phyloP scores from a whole-genome alignment of 1,140 invertebrate species.

The Drosophila mojavensis region DNA sequence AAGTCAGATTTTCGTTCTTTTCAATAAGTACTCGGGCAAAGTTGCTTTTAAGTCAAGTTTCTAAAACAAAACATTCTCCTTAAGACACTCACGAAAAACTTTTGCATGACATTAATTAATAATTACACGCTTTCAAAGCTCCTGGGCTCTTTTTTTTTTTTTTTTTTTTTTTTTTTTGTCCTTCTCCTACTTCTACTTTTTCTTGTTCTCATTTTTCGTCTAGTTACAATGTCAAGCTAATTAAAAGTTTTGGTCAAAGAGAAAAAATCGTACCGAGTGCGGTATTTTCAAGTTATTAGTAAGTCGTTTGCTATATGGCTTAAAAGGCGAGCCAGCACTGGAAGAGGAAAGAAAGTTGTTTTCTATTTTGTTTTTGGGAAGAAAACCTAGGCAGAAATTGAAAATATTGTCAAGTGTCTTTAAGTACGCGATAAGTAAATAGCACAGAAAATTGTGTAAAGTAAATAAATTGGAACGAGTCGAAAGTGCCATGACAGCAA shows the following conservation, averaged over 20 bases:
- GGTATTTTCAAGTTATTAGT: conserved; percentile 67
- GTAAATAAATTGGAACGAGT: conserved; percentile 15
- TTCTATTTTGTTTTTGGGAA: too few relatives aligned
- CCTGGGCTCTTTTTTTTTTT: conserved; percentile 26
- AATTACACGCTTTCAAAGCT: conserved; percentile 41
- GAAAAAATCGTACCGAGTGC: conserved; percentile 36
- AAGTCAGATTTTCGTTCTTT: conserved; percentile 18
- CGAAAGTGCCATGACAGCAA: background rate
- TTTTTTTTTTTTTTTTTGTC: conserved; percentile 28
- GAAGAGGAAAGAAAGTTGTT: conserved; percentile 1
- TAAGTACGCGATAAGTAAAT: conserved; percentile 50
- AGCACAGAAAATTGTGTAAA: conserved; percentile 34
- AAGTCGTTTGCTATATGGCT: conserved; percentile 38
- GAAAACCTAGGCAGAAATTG: conserved; percentile 23
- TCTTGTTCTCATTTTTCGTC: background rate
- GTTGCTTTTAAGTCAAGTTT: conserved; percentile 24
- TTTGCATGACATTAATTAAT: conserved; percentile 68
- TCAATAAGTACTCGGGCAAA: conserved; percentile 43
- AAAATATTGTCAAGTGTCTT: conserved; percentile 48
- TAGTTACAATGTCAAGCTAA: conserved; percentile 71
- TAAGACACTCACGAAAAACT: conserved; percentile 34
- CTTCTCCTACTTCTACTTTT: too few relatives aligned
- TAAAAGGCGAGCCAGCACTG: conserved; percentile 25
- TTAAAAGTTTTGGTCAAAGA: conserved; percentile 74
- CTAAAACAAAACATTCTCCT: conserved; percentile 50